These are phyloP conservation scores for Craseonycteris thonglongyai DNA, from an alignment of 2,113 vertebrate species.

Conservation along the genomic window DNA sequence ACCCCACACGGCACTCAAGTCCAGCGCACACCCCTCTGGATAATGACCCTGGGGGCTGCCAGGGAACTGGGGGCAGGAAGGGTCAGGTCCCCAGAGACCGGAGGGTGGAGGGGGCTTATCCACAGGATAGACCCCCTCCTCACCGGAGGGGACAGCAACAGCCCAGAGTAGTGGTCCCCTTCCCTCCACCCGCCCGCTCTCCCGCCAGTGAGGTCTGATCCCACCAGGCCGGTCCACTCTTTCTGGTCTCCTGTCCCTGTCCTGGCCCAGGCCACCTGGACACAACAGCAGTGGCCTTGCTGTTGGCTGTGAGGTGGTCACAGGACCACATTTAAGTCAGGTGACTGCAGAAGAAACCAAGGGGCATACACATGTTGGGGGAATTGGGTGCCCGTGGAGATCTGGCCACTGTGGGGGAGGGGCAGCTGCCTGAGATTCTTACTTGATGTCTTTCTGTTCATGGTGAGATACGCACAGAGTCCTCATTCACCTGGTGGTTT, in stretches of 20 bases:
- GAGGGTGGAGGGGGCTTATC: neutral
- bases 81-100: neutral
- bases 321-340: neutral
- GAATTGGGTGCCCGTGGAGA: too few relatives aligned
- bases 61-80: neutral
- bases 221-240: neutral
- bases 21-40: too few relatives aligned
- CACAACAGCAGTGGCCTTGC: neutral
- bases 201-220: neutral
- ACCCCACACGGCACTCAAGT: too few relatives aligned
- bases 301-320: too few relatives aligned
- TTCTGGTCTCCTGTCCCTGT: neutral
- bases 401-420: neutral
- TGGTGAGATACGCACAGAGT: fast-evolving
- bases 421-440: neutral
- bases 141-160: too few relatives aligned
- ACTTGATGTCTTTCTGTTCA: neutral
- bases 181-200: neutral
- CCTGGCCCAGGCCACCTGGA: neutral
- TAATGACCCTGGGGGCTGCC: neutral
- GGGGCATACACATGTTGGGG: too few relatives aligned
- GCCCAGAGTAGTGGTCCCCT: too few relatives aligned
- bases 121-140: neutral
- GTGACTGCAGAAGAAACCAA: neutral
- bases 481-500: neutral